Evolutionary conservation across 2,888 invertebrate genomes (phyloP).

Genomic region (Acrobasis consociella): DNA sequence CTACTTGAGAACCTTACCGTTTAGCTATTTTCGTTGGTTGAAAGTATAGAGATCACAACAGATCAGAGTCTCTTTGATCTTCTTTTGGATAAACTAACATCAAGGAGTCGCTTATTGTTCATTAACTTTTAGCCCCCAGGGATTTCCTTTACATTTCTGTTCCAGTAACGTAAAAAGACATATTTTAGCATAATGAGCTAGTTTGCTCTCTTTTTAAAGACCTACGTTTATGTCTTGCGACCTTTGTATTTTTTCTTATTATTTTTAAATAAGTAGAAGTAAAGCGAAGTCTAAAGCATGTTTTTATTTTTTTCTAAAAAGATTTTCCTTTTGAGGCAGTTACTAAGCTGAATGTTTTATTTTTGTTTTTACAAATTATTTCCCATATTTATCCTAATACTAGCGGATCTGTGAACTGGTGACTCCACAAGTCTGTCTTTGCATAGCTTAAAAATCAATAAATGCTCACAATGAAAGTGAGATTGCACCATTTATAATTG

Average conservation of each 20-base stretch:
- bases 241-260: background rate
- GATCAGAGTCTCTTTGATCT: constrained; percentile 10
- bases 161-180: background rate
- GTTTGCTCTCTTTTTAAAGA: background rate
- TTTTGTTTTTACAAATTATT: too few relatives aligned
- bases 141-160: constrained; percentile 18
- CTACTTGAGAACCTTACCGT: too few relatives aligned
- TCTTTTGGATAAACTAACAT: background rate
- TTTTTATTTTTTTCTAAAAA: background rate
- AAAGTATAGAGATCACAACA: background rate
- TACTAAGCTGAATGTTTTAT: too few relatives aligned
- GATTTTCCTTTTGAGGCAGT: background rate
- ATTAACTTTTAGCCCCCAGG: constrained; percentile 19
- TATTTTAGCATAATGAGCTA: constrained; percentile 9
- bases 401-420: too few relatives aligned
- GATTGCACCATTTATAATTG: too few relatives aligned
- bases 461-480: too few relatives aligned
- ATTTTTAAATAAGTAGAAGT: background rate
- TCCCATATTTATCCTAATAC: too few relatives aligned
- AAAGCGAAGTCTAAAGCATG: background rate
- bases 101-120: constrained; percentile 21
- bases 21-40: too few relatives aligned
- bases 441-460: too few relatives aligned
- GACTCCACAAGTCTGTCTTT: too few relatives aligned
- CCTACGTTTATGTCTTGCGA: background rate